phyloP scores from a whole-genome alignment of 2,888 invertebrate species.

The Doris montereyensis region DNA sequence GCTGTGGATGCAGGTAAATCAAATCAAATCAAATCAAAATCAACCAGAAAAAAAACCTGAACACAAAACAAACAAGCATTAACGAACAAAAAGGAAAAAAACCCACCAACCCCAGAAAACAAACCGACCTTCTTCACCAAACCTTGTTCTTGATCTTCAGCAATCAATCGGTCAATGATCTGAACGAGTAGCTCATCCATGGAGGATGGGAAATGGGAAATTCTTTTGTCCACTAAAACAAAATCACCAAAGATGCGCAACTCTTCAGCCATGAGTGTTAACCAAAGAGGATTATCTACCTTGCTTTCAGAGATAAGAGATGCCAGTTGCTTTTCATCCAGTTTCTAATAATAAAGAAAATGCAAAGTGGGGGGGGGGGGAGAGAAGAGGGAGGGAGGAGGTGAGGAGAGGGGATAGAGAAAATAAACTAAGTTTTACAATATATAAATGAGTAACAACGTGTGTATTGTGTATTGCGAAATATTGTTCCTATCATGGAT shows the following conservation, averaged over 20 bases:
- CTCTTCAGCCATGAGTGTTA: slow-evolving; percentile 65
- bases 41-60: no score
- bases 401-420: background rate
- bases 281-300: slow-evolving; percentile 64
- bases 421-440: no score
- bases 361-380: background rate
- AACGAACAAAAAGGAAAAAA: no score
- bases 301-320: slow-evolving; percentile 53
- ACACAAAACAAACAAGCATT: no score
- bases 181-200: slow-evolving; percentile 55
- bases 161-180: slow-evolving; percentile 55
- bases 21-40: no score
- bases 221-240: slow-evolving; percentile 56
- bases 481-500: no score
- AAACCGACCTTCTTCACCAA: slow-evolving; percentile 60
- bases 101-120: no score
- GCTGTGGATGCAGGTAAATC: no score
- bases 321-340: slow-evolving; percentile 58
- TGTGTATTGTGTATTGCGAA: no score
- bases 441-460: no score
- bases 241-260: slow-evolving; percentile 68
- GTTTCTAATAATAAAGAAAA: slow-evolving; percentile 51
- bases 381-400: background rate
- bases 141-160: slow-evolving; percentile 59
- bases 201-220: slow-evolving; percentile 56